Conservation (phyloP, 2,797 vertebrate species). For the Gambelia wislizenii region DNA sequence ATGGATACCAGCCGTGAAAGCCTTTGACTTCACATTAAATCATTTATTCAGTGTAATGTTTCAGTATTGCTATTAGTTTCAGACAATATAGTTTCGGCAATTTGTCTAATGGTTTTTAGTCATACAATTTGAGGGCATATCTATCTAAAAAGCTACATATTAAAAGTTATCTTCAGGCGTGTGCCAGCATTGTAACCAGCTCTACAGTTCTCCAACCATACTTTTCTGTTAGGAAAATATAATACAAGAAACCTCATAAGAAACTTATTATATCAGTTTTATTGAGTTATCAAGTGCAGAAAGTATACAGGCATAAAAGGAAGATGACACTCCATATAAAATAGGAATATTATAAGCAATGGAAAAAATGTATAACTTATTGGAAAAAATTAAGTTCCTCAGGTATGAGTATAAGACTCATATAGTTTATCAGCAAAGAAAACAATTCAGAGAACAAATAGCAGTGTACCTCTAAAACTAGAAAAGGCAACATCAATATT, state of each 20-base stretch:
- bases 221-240: constrained; percentile 11
- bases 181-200: rapidly evolving
- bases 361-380: background rate
- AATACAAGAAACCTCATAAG: constrained; percentile 4
- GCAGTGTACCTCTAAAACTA: background rate
- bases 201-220: background rate
- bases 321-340: background rate
- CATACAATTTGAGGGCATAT: background rate
- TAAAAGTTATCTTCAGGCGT: background rate
- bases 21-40: no score
- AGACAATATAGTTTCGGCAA: background rate
- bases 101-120: background rate
- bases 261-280: background rate
- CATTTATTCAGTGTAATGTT: background rate
- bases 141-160: background rate
- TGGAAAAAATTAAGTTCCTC: background rate
- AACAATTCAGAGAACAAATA: background rate
- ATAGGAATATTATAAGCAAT: background rate
- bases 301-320: background rate
- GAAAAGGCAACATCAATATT: background rate
- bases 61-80: background rate
- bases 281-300: background rate
- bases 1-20: no score
- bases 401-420: background rate
- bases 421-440: background rate